These are phyloP conservation scores for Yponomeuta evonymella DNA, from an alignment of 2,888 invertebrate genomes.

Conservation along the genomic window DNA sequence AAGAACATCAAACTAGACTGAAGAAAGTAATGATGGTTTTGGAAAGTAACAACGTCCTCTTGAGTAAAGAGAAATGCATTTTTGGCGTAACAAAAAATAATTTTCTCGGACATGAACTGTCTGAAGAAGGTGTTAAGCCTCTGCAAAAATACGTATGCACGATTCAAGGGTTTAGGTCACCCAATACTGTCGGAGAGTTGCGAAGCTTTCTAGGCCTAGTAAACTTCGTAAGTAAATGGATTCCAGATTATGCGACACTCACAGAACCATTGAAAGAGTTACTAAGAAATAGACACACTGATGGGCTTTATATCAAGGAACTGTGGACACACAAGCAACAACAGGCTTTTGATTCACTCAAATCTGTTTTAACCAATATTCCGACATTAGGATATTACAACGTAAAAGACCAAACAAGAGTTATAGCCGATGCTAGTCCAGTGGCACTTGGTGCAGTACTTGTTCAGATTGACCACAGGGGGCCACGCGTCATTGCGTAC, in stretches of 20 bases:
- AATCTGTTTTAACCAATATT: not conserved
- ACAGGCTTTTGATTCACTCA: slow-evolving; percentile 9
- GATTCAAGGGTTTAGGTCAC: slow-evolving; percentile 23
- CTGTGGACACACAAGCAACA: slow-evolving; percentile 21
- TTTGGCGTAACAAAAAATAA: not conserved
- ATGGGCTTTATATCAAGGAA: slow-evolving; percentile 9
- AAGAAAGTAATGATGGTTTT: not conserved
- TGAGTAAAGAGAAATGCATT: slow-evolving; percentile 12
- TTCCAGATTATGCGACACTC: slow-evolving; percentile 24
- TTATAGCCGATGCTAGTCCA: slow-evolving; percentile 28
- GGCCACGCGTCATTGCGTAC: slow-evolving; percentile 30
- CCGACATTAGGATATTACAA: slow-evolving; percentile 25
- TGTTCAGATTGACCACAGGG: slow-evolving; percentile 21
- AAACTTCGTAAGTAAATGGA: slow-evolving; percentile 28
- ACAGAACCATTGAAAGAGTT: slow-evolving; percentile 25
- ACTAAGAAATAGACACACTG: slow-evolving; percentile 18
- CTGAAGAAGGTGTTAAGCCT: slow-evolving; percentile 23
- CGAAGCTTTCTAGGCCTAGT: slow-evolving; percentile 32
- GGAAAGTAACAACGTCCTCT: slow-evolving; percentile 7
- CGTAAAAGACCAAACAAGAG: slow-evolving; percentile 22
- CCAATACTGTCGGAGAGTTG: slow-evolving; percentile 25
- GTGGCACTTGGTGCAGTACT: slow-evolving; percentile 26
- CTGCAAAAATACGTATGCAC: slow-evolving; percentile 25
- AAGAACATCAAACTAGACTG: slow-evolving; percentile 11
- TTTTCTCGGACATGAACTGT: slow-evolving; percentile 20